Evolutionary conservation across 37 sponge, comb jelly and placozoan genomes (phyloP).

Genomic region (Mnemiopsis leidyi): DNA sequence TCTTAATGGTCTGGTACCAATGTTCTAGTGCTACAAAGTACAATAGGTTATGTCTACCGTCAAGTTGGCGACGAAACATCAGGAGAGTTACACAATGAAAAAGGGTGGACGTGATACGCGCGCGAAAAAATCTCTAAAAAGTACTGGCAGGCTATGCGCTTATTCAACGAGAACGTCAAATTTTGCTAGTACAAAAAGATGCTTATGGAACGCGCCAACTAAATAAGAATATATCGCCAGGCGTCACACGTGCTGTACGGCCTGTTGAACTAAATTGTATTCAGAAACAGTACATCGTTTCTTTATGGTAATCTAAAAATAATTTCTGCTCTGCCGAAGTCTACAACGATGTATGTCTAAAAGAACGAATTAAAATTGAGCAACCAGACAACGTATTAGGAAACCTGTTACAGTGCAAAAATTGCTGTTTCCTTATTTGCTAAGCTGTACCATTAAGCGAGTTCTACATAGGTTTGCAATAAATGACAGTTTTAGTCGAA

Average conservation of each 20-base stretch:
- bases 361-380: not conserved
- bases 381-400: not conserved
- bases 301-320: too few relatives aligned
- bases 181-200: constrained; percentile 24
- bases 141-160: not conserved
- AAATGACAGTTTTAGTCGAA: not conserved
- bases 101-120: too few relatives aligned
- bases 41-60: too few relatives aligned
- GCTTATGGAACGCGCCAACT: too few relatives aligned
- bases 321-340: not conserved
- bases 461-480: not conserved
- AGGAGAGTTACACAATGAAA: too few relatives aligned
- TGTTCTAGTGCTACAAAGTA: too few relatives aligned
- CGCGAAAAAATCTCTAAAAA: constrained; percentile 54
- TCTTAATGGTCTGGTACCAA: too few relatives aligned
- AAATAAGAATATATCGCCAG: too few relatives aligned
- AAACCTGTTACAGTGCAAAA: not conserved
- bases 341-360: not conserved
- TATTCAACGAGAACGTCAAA: not conserved
- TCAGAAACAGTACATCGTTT: too few relatives aligned
- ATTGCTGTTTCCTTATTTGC: not conserved
- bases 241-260: too few relatives aligned
- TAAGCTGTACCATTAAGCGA: not conserved
- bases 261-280: too few relatives aligned
- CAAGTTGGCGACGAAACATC: too few relatives aligned